Evolutionary conservation across 2,888 invertebrate genomes (phyloP).

Genomic region (Arenicola marina): DNA sequence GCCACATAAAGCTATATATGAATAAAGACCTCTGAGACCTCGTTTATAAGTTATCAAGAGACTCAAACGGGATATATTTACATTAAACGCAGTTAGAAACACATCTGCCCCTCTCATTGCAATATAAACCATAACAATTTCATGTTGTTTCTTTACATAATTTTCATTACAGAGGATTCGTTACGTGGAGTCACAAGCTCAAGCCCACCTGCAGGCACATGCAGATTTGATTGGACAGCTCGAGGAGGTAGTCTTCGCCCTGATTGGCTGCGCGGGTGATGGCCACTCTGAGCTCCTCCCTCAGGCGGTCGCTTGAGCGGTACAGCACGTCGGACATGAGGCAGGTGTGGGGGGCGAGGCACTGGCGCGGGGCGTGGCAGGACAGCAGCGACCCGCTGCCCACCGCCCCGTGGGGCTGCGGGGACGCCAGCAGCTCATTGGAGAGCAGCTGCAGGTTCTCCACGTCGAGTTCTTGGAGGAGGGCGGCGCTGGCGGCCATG

Average conservation of each 20-base stretch:
- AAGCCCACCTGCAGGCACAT: constrained; percentile 52
- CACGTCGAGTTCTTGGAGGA: constrained; percentile 57
- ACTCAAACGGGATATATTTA: too few relatives aligned
- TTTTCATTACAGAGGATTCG: too few relatives aligned
- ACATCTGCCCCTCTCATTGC: too few relatives aligned
- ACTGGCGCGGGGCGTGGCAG: constrained; percentile 37
- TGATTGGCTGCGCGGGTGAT: constrained; percentile 56
- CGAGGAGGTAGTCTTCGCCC: constrained; percentile 58
- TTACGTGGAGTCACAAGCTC: neutral
- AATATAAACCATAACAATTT: too few relatives aligned
- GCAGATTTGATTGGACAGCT: constrained; percentile 58
- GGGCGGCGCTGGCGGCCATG: constrained; percentile 50
- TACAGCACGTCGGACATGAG: constrained; percentile 54
- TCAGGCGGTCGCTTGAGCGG: constrained; percentile 35
- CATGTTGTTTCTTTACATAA: too few relatives aligned
- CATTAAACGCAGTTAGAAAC: too few relatives aligned
- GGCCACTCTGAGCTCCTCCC: constrained; percentile 53
- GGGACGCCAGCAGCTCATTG: constrained; percentile 49
- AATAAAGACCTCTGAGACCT: too few relatives aligned
- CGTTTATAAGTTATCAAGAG: too few relatives aligned
- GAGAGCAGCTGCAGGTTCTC: constrained; percentile 60
- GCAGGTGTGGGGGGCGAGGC: constrained; percentile 43
- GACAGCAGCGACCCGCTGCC: constrained; percentile 36
- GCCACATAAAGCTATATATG: too few relatives aligned
- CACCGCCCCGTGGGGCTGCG: constrained; percentile 49